Conservation (phyloP, 1,140 invertebrate species). For the Thrips palmi region DNA sequence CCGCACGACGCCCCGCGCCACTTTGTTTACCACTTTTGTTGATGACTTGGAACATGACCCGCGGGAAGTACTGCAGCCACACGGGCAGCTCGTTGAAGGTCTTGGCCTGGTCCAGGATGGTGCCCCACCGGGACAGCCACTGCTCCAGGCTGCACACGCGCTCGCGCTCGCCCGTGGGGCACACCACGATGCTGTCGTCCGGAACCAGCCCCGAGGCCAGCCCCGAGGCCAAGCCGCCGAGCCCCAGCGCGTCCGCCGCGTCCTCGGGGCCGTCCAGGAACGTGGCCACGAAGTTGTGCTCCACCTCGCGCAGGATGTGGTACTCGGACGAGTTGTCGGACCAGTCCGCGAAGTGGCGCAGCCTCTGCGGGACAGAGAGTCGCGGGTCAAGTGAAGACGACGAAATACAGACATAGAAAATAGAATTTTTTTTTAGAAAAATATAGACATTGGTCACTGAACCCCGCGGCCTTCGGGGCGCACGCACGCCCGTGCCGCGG, state of each 20-base stretch:
- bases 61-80: conserved; percentile 49
- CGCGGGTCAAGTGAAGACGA: neutral
- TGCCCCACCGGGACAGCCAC: conserved; percentile 45
- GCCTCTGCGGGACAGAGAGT: conserved; percentile 29
- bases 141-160: conserved; percentile 28
- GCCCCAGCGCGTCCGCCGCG: conserved; percentile 10
- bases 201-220: too few relatives aligned
- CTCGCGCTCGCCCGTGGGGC: too few relatives aligned
- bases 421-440: neutral
- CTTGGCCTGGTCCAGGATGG: conserved; percentile 30
- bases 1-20: too few relatives aligned
- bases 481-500: too few relatives aligned
- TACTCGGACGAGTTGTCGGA: conserved; percentile 45
- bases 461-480: too few relatives aligned
- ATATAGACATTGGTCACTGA: too few relatives aligned
- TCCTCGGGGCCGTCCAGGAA: conserved; percentile 33
- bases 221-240: too few relatives aligned
- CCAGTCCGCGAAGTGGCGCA: conserved; percentile 54
- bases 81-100: conserved; percentile 39
- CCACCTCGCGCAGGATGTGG: conserved; percentile 42
- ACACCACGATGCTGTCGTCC: too few relatives aligned
- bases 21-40: conserved; percentile 37
- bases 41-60: conserved; percentile 48
- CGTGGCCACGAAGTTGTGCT: conserved; percentile 41
- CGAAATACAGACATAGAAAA: neutral